Percentiles rank a stretch among this genome's conserved stretches.
Evolutionary conservation across 2,888 invertebrate genomes (phyloP).

Genomic region (Dryococelus australis): DNA sequence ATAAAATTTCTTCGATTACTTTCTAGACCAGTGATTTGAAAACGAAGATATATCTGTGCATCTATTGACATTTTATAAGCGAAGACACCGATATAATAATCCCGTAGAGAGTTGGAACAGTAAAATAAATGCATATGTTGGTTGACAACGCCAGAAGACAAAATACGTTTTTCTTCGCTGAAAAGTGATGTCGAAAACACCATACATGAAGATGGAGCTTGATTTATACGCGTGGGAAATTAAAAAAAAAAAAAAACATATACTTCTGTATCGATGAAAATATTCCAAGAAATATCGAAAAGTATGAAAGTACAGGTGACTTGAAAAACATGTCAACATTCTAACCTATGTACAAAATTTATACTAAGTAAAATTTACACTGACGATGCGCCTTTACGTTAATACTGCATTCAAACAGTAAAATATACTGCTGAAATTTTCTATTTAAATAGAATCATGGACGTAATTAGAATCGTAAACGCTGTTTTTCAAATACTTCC

Average conservation of each 20-base stretch:
- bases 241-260: neutral
- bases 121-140: neutral
- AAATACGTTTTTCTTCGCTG: neutral
- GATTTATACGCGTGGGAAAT: neutral
- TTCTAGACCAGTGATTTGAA: neutral
- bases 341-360: neutral
- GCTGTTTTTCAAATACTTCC: no score
- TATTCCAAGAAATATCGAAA: neutral
- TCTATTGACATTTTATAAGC: neutral
- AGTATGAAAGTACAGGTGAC: neutral
- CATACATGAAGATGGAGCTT: neutral
- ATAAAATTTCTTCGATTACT: neutral
- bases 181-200: neutral
- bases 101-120: neutral
- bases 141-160: neutral
- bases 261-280: neutral
- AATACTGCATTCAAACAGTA: no score
- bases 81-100: neutral
- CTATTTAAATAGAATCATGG: no score
- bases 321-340: neutral
- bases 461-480: no score
- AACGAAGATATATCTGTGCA: neutral
- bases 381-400: neutral
- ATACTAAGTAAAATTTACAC: neutral
- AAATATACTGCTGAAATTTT: no score